Conservation (phyloP, 2,113 vertebrate species). For the Ptyas mucosa region DNA sequence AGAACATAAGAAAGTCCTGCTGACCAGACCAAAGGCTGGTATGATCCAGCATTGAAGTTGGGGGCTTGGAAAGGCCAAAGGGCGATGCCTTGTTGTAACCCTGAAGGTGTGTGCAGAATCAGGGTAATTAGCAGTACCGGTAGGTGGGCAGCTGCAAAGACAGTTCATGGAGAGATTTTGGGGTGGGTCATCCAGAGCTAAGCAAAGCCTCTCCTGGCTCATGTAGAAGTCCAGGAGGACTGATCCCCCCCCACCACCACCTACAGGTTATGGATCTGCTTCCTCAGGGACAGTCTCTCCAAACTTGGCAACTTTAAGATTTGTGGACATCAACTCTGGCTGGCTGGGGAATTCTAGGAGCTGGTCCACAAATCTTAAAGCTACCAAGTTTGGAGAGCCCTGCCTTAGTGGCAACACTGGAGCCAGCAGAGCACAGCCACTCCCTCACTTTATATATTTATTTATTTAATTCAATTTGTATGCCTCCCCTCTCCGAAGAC, state of each 20-base stretch:
- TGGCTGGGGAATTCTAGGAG: not conserved
- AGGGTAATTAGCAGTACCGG: not conserved
- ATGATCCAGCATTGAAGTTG: not conserved
- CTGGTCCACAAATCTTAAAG: too few relatives aligned
- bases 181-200: not conserved
- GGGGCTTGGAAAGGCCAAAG: not conserved
- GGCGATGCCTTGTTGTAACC: not conserved
- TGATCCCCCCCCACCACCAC: too few relatives aligned
- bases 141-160: not conserved
- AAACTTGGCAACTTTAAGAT: not conserved
- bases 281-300: not conserved
- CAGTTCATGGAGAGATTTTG: not conserved
- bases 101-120: not conserved
- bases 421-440: not conserved
- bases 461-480: too few relatives aligned
- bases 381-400: too few relatives aligned
- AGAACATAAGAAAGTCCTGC: not conserved
- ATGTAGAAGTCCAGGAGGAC: not conserved
- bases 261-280: not conserved
- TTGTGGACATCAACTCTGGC: not conserved
- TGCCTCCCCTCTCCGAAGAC: too few relatives aligned
- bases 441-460: too few relatives aligned
- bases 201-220: not conserved
- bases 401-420: not conserved
- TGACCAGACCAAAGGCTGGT: not conserved